Percentiles rank a stretch among this genome's conserved stretches.
Conservation (phyloP, 2,797 vertebrate genomes). For the Bucorvus abyssinicus region DNA sequence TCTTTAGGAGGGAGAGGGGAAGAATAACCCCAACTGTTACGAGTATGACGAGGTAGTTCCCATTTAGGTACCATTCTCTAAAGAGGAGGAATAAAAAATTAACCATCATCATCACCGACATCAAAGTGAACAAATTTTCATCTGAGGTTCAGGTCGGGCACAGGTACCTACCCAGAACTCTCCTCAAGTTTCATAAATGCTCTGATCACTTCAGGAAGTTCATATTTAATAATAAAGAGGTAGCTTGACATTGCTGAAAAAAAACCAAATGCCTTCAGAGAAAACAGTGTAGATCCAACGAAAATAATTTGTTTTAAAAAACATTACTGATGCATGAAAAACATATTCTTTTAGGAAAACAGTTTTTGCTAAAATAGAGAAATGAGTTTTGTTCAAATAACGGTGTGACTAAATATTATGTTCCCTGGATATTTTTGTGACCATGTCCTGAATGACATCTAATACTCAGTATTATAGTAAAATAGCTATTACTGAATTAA, state of each 20-base stretch:
- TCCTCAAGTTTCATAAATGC: constrained; percentile 89
- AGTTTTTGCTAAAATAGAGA: background rate
- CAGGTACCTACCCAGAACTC: constrained; percentile 84
- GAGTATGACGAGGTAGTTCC: constrained; percentile 94
- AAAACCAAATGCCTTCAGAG: background rate
- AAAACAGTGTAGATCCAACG: background rate
- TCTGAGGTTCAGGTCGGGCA: background rate
- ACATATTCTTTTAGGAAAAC: background rate
- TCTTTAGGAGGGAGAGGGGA: constrained; percentile 93
- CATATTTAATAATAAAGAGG: constrained; percentile 98
- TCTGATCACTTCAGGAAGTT: constrained; percentile 96
- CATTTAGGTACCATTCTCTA: constrained; percentile 96
- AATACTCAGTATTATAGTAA: background rate
- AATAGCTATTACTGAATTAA: background rate
- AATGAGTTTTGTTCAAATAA: background rate
- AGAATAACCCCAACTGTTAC: constrained; percentile 92
- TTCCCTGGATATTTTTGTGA: background rate
- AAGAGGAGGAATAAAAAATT: constrained; percentile 14
- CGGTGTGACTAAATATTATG: background rate
- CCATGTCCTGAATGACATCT: background rate
- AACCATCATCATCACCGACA: background rate
- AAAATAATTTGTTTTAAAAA: background rate
- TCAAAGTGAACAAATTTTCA: background rate
- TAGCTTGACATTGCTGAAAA: constrained; percentile 97
- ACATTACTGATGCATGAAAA: background rate